A percentile compares a stretch with the other conserved stretches of the same genome.
Conservation (phyloP, 2,888 invertebrate genomes). For the Erynnis tages region DNA sequence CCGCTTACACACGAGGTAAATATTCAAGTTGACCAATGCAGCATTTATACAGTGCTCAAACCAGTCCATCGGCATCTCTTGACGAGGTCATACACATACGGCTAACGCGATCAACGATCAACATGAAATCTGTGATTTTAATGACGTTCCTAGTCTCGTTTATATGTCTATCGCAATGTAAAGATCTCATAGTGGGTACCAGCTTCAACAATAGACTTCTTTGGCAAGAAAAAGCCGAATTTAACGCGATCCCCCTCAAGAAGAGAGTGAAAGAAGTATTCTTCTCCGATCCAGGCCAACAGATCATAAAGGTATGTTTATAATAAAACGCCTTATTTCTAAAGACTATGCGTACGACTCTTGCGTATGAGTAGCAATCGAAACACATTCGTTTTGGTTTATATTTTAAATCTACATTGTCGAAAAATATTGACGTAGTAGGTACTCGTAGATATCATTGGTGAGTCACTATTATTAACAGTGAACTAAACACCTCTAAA, state of each 20-base stretch:
- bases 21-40: constrained; percentile 40
- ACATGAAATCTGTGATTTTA: constrained; percentile 61
- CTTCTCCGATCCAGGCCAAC: constrained; percentile 69
- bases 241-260: constrained; percentile 68
- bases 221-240: constrained; percentile 69
- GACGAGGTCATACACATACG: constrained; percentile 40
- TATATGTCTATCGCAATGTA: constrained; percentile 53
- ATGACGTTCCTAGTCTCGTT: constrained; percentile 54
- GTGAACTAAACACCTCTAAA: too few relatives aligned
- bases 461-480: too few relatives aligned
- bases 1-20: constrained; percentile 54
- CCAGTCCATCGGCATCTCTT: constrained; percentile 51
- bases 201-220: constrained; percentile 67
- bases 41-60: constrained; percentile 31
- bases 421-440: too few relatives aligned
- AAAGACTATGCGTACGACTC: too few relatives aligned
- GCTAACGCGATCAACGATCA: constrained; percentile 32
- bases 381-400: too few relatives aligned
- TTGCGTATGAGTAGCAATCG: too few relatives aligned
- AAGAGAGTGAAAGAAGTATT: constrained; percentile 74
- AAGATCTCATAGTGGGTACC: constrained; percentile 70
- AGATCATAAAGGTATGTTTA: constrained; percentile 66
- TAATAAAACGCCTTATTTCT: too few relatives aligned
- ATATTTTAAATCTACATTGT: too few relatives aligned
- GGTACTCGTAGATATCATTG: too few relatives aligned